A percentile compares a stretch with the other conserved stretches of the same genome.
Evolutionary conservation across 2,113 vertebrate species (phyloP).

Genomic region (Calyptommatus sinebrachiatus): DNA sequence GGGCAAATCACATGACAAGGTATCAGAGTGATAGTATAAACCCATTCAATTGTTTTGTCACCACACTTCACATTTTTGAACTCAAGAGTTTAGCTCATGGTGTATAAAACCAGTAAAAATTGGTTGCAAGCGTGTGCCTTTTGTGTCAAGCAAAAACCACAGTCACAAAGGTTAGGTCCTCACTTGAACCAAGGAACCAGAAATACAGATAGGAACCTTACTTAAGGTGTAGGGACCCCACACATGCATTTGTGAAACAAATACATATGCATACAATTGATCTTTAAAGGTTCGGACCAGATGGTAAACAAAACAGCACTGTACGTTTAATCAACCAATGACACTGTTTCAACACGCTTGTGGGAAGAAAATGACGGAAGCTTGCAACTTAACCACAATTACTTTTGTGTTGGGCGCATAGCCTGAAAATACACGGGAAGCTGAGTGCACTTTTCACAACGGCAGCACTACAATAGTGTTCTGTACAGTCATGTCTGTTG

Average conservation of each 20-base stretch:
- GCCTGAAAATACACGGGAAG: not conserved
- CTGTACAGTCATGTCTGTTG: conserved; percentile 32
- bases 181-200: conserved; percentile 38
- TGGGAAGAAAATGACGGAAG: conserved; percentile 3
- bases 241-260: conserved; percentile 45
- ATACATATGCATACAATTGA: conserved; percentile 53
- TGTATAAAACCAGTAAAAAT: conserved; percentile 66
- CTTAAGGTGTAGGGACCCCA: not conserved
- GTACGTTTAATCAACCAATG: conserved; percentile 37
- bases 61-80: conserved; percentile 61
- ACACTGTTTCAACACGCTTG: conserved; percentile 1
- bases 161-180: conserved; percentile 61
- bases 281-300: conserved; percentile 28
- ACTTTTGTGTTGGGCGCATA: conserved; percentile 28
- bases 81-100: conserved; percentile 58
- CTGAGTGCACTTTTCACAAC: conserved; percentile 22
- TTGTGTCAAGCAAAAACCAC: conserved; percentile 55
- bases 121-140: conserved; percentile 64
- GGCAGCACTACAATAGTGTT: not conserved
- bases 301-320: not conserved
- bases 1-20: conserved; percentile 63
- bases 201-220: conserved; percentile 48
- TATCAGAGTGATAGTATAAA: conserved; percentile 63
- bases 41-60: conserved; percentile 58
- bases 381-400: conserved; percentile 6